Percentiles rank a stretch among this genome's conserved stretches.
These are phyloP conservation scores for Callorhinus ursinus DNA, from an alignment of 2,113 vertebrate species.

Conservation along the genomic window DNA sequence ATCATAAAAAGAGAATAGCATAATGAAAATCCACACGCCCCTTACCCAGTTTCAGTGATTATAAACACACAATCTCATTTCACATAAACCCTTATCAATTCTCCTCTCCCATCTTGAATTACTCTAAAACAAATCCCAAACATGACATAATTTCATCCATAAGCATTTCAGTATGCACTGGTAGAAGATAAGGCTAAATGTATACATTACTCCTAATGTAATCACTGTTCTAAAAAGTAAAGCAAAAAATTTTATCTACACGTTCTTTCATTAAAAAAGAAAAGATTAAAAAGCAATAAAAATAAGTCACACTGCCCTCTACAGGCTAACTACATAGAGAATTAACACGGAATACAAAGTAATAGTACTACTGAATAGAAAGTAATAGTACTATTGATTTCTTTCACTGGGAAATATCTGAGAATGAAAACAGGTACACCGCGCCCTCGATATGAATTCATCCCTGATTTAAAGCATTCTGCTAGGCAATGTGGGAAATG, in stretches of 20 bases:
- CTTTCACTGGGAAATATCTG: not conserved
- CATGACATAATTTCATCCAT: not conserved
- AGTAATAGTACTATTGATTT: not conserved
- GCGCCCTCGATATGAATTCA: not conserved
- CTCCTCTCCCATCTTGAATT: constrained; percentile 3
- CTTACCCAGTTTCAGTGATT: not conserved
- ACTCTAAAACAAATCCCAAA: constrained; percentile 50
- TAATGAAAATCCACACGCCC: not conserved
- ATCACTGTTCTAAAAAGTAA: constrained; percentile 1
- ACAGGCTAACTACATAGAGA: not conserved
- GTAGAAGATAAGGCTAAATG: not conserved
- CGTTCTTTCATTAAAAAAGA: not conserved
- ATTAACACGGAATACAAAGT: not conserved
- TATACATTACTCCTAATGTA: not conserved
- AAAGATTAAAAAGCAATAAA: not conserved
- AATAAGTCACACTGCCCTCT: not conserved
- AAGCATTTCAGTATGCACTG: constrained; percentile 29
- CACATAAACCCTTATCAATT: constrained; percentile 7
- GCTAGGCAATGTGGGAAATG: not conserved
- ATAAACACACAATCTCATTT: not conserved
- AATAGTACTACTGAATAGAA: not conserved
- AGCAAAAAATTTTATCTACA: constrained; percentile 18
- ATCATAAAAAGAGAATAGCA: not conserved
- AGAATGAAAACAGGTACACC: not conserved
- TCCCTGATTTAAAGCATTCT: not conserved